These are phyloP conservation scores for Caranx ignobilis DNA, from an alignment of 2,113 vertebrate genomes.

Conservation along the genomic window DNA sequence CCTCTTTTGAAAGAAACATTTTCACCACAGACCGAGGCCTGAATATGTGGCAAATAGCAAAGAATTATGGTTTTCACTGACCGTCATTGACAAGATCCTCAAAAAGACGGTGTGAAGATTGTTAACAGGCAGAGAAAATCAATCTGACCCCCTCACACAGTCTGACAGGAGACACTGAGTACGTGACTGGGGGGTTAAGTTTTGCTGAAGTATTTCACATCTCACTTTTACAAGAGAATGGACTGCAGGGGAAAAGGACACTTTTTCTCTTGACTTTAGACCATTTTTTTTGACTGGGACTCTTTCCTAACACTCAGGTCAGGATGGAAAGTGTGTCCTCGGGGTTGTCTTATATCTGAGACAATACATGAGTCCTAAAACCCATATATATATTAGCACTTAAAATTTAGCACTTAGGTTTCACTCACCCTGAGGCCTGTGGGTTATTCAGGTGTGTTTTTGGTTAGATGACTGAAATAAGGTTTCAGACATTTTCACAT, in stretches of 20 bases:
- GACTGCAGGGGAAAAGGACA: not conserved
- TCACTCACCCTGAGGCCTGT: no score
- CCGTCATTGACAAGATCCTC: not conserved
- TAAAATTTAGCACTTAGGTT: no score
- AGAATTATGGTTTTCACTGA: no score
- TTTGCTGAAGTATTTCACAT: not conserved
- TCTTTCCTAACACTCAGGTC: no score
- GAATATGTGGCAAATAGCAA: not conserved
- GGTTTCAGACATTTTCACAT: no score
- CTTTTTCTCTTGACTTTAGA: not conserved
- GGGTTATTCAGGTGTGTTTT: no score
- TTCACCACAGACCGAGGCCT: no score
- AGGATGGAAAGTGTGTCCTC: not conserved
- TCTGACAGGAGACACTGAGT: not conserved
- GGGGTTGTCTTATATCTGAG: not conserved
- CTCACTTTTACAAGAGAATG: not conserved
- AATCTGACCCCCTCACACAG: not conserved
- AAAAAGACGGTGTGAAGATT: not conserved
- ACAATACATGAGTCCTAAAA: no score
- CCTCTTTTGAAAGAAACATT: no score
- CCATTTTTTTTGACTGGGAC: not conserved
- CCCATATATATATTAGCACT: no score
- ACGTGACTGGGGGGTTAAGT: not conserved
- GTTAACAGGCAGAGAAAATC: not conserved
- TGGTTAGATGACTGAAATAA: no score